Evolutionary conservation across 1,140 invertebrate species (phyloP).

Genomic region (Latrodectus geometricus): DNA sequence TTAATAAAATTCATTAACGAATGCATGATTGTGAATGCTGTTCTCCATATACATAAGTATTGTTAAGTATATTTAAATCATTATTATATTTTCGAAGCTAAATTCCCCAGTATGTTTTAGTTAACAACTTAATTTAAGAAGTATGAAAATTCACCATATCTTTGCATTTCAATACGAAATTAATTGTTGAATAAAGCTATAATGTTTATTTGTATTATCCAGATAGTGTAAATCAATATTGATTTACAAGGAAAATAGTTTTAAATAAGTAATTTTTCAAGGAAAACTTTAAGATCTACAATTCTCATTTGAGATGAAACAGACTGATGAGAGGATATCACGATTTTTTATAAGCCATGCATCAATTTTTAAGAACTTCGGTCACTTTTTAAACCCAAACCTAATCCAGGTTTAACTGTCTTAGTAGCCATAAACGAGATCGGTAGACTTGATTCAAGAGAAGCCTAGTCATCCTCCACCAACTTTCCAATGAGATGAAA

Average conservation of each 20-base stretch:
- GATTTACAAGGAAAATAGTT: neutral
- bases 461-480: neutral
- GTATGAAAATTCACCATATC: no score
- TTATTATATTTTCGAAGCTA: no score
- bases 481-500: neutral
- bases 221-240: neutral
- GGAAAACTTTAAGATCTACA: neutral
- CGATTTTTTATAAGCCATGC: neutral
- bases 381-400: neutral
- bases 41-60: no score
- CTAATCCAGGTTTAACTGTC: slow-evolving; percentile 21
- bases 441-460: neutral
- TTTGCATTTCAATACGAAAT: no score
- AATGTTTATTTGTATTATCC: neutral
- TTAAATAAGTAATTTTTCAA: neutral
- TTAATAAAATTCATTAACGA: no score
- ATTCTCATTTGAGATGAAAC: neutral
- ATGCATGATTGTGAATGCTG: no score
- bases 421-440: neutral
- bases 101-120: no score
- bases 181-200: no score
- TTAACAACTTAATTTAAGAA: no score
- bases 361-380: neutral
- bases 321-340: no score
- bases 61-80: no score